Conservation (phyloP, 2,888 invertebrate species). For the Selenia dentaria region DNA sequence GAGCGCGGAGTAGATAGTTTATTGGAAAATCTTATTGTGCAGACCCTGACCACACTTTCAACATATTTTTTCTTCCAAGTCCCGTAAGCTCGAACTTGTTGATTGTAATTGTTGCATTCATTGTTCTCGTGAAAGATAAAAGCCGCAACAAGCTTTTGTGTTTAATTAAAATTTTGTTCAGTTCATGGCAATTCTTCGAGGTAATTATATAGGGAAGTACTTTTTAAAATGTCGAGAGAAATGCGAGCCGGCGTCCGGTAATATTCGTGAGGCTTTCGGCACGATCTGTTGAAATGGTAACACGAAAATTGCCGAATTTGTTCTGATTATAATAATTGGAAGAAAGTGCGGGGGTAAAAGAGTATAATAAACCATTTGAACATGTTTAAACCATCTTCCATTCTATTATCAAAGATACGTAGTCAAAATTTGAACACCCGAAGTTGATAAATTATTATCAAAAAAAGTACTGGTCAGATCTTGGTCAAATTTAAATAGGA, state of each 20-base stretch:
- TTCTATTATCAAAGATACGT: too few relatives aligned
- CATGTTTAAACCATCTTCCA: too few relatives aligned
- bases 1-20: too few relatives aligned
- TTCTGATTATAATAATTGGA: too few relatives aligned
- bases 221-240: conserved; percentile 11
- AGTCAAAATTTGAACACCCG: too few relatives aligned
- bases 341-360: too few relatives aligned
- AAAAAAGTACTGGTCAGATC: too few relatives aligned
- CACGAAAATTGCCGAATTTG: not conserved
- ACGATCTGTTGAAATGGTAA: conserved; percentile 6
- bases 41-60: conserved; percentile 4
- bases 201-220: conserved; percentile 24
- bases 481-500: too few relatives aligned
- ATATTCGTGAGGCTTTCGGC: conserved; percentile 9
- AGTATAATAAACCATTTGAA: too few relatives aligned
- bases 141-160: conserved; percentile 55
- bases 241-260: conserved; percentile 3
- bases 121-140: conserved; percentile 72
- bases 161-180: conserved; percentile 75
- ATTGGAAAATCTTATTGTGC: not conserved
- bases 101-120: conserved; percentile 70
- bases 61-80: conserved; percentile 51
- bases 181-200: conserved; percentile 33
- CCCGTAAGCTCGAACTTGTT: conserved; percentile 58
- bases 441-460: too few relatives aligned